Evolutionary conservation across 2,797 vertebrate species (phyloP).

Genomic region (Cuculus canorus): DNA sequence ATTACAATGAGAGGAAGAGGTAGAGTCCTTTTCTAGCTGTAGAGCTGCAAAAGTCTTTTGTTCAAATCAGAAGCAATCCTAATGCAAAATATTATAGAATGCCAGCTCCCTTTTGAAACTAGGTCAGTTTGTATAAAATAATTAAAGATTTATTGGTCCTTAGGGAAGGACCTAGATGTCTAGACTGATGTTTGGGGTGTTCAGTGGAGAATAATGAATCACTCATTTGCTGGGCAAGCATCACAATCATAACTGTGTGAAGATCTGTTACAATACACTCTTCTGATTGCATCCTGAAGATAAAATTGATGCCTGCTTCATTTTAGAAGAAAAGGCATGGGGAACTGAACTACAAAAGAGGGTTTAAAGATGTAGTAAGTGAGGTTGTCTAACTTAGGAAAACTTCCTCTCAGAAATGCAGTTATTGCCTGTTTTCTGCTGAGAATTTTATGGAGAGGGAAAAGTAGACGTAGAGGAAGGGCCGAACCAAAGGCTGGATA

Average conservation of each 20-base stretch:
- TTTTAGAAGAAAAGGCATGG: neutral
- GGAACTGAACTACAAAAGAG: neutral
- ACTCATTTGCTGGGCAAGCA: neutral
- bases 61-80: neutral
- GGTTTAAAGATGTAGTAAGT: neutral
- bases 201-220: neutral
- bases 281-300: neutral
- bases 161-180: conserved; percentile 15
- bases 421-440: neutral
- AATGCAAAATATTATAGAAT: neutral
- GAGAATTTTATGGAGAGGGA: neutral
- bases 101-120: conserved; percentile 2
- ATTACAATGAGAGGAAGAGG: neutral
- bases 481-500: neutral
- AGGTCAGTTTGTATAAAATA: conserved; percentile 55
- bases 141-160: conserved; percentile 60
- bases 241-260: neutral
- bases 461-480: neutral
- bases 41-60: neutral
- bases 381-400: neutral
- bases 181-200: neutral
- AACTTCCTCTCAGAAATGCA: neutral
- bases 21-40: neutral
- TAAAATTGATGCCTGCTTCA: neutral
- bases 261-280: neutral